phyloP scores from a whole-genome alignment of 2,888 invertebrate genomes.

The Fragum fragum region DNA sequence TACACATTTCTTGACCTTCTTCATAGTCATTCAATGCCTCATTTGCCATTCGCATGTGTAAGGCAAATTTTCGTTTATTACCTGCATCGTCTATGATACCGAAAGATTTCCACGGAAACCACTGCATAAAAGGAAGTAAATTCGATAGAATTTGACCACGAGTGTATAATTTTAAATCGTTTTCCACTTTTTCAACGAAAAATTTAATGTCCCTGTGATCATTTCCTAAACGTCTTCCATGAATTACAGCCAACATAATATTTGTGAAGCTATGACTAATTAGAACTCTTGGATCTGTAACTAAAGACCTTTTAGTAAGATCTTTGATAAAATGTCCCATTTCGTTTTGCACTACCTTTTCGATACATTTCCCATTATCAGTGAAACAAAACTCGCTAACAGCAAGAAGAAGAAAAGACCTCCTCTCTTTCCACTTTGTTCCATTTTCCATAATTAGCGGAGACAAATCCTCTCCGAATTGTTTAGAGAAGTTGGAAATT shows the following conservation, averaged over 20 bases:
- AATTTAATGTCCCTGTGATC: background rate
- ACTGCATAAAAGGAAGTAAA: background rate
- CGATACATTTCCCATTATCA: conserved; percentile 36
- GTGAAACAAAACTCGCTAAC: conserved; percentile 47
- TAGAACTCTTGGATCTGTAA: background rate
- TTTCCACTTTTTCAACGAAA: background rate
- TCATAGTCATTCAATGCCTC: background rate
- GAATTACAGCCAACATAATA: background rate
- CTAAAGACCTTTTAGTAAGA: background rate
- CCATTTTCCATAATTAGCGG: conserved; percentile 41
- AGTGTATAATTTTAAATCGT: background rate
- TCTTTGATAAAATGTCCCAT: conserved; percentile 6
- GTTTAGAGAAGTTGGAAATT: background rate
- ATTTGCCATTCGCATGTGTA: background rate
- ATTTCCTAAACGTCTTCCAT: background rate
- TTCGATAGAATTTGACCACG: background rate
- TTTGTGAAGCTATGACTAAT: background rate
- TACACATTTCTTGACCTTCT: background rate
- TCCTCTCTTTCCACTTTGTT: conserved; percentile 52
- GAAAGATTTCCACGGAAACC: background rate
- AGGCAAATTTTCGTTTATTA: background rate
- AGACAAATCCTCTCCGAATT: conserved; percentile 4
- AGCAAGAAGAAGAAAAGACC: conserved; percentile 28
- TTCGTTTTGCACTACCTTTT: conserved; percentile 36
- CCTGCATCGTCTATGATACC: background rate